phyloP scores from a whole-genome alignment of 2,113 vertebrate species.

The Alouatta palliata region DNA sequence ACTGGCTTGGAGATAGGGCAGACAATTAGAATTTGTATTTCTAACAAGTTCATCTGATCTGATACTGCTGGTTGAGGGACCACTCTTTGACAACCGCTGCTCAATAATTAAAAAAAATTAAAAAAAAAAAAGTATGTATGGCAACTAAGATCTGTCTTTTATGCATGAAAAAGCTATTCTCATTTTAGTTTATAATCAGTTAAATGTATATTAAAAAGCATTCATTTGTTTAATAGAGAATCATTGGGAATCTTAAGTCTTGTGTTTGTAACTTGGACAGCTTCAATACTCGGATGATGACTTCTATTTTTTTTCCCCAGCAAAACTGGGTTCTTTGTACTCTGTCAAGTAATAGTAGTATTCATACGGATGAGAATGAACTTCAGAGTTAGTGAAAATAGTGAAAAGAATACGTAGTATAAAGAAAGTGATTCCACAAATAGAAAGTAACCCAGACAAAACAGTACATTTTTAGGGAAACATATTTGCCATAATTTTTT shows the following conservation, averaged over 20 bases:
- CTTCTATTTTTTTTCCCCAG: slow-evolving; percentile 27
- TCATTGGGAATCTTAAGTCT: not conserved
- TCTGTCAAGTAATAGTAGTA: not conserved
- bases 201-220: not conserved
- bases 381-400: not conserved
- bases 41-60: slow-evolving; percentile 7
- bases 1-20: not conserved
- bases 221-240: slow-evolving; percentile 7
- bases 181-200: not conserved
- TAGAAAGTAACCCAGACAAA: not conserved
- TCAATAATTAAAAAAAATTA: not conserved
- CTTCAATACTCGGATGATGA: not conserved
- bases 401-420: not conserved
- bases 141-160: not conserved
- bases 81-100: not conserved
- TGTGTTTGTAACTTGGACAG: not conserved
- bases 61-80: not conserved
- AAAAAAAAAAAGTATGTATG: not conserved
- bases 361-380: slow-evolving; percentile 26
- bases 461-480: slow-evolving; percentile 8
- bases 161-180: not conserved
- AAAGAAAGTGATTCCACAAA: not conserved
- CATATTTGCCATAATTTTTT: slow-evolving; percentile 35
- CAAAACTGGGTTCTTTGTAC: not conserved
- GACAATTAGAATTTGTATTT: slow-evolving; percentile 42